These are phyloP conservation scores for Semicossyphus pulcher DNA, from an alignment of 2,113 vertebrate species.

Conservation along the genomic window DNA sequence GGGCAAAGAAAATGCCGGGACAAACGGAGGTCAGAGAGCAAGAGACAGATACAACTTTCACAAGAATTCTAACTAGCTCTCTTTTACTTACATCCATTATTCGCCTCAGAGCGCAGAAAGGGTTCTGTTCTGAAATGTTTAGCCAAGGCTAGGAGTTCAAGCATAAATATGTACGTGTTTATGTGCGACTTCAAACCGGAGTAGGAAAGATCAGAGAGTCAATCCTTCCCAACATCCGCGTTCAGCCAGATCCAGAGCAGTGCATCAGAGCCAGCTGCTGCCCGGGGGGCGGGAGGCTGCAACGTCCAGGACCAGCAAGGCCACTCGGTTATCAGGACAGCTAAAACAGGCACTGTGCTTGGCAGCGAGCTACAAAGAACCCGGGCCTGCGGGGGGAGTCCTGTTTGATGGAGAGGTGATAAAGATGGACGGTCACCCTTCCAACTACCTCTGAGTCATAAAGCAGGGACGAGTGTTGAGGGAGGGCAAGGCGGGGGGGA, in stretches of 20 bases:
- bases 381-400: constrained; percentile 45
- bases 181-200: constrained; percentile 31
- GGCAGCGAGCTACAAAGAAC: constrained; percentile 59
- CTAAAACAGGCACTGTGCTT: constrained; percentile 61
- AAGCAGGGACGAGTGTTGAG: constrained; percentile 20
- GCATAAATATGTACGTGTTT: constrained; percentile 10
- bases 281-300: constrained; percentile 42
- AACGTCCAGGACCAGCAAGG: constrained; percentile 41
- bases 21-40: constrained; percentile 55
- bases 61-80: constrained; percentile 10
- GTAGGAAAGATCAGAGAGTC: constrained; percentile 54
- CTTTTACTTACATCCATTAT: background rate
- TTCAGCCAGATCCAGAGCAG: constrained; percentile 42
- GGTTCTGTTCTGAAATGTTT: constrained; percentile 25
- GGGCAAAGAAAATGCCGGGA: constrained; percentile 56
- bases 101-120: background rate
- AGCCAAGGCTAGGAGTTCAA: background rate
- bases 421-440: constrained; percentile 62
- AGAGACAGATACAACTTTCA: constrained; percentile 27
- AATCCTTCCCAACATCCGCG: constrained; percentile 43
- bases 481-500: background rate
- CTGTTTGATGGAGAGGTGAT: constrained; percentile 74
- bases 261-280: constrained; percentile 40
- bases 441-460: constrained; percentile 71
- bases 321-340: constrained; percentile 65